Conservation (phyloP, 2,113 vertebrate genomes). For the Phyllostomus hastatus region DNA sequence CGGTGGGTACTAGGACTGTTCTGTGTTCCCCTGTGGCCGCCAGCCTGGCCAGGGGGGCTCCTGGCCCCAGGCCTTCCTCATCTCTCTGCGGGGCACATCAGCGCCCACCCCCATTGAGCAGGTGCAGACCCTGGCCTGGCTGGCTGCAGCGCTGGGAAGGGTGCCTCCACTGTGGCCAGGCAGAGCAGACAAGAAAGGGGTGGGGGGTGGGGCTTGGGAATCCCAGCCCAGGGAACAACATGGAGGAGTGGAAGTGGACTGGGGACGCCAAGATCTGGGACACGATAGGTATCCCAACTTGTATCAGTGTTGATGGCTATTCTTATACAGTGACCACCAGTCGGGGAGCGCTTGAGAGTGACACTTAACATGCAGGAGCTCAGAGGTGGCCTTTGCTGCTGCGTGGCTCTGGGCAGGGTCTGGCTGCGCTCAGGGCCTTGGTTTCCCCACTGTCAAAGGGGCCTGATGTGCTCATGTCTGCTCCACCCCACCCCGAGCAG, state of each 20-base stretch:
- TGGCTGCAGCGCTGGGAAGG: background rate
- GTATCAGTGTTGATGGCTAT: background rate
- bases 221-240: background rate
- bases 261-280: background rate
- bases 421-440: background rate
- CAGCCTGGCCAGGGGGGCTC: background rate
- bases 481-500: background rate
- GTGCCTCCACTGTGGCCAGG: too few species aligned
- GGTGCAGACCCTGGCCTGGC: background rate
- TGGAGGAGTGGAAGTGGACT: background rate
- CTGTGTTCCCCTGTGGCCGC: background rate
- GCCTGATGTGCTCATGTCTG: background rate
- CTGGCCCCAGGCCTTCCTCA: background rate
- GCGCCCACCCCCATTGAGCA: background rate
- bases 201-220: too few species aligned
- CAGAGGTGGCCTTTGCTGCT: background rate
- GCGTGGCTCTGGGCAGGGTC: background rate
- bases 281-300: background rate
- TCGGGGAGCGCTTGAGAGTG: rapidly evolving
- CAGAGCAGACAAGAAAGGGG: too few species aligned
- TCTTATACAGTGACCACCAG: background rate
- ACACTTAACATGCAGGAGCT: background rate
- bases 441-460: background rate
- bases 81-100: rapidly evolving
- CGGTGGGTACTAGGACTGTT: background rate